Percentiles rank a stretch among this genome's conserved stretches.
Conservation (phyloP, 1,140 invertebrate species). For the Cecropterus lyciades region DNA sequence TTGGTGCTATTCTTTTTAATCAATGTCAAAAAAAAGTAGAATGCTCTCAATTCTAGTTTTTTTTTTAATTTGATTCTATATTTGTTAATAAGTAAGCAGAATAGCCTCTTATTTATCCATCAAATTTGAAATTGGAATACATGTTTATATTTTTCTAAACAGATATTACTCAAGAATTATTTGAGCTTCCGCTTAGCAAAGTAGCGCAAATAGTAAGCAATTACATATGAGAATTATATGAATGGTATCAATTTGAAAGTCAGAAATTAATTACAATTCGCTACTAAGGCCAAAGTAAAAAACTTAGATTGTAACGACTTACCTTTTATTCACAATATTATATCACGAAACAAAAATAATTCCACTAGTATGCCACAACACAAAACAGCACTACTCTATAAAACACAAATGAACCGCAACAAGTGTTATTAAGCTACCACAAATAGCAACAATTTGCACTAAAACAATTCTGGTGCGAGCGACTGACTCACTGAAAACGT, state of each 20-base stretch:
- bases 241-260: neutral
- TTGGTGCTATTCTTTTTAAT: too few relatives aligned
- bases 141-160: too few relatives aligned
- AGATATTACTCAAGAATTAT: too few relatives aligned
- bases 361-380: constrained; percentile 19
- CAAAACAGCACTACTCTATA: constrained; percentile 18
- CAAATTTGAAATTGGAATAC: too few relatives aligned
- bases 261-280: neutral
- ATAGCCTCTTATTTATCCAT: too few relatives aligned
- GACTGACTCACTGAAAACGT: constrained; percentile 28
- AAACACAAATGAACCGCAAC: constrained; percentile 11
- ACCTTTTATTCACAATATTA: constrained; percentile 2
- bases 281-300: neutral
- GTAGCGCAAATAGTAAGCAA: too few relatives aligned
- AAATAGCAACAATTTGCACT: constrained; percentile 20
- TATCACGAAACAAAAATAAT: constrained; percentile 12
- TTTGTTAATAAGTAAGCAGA: too few relatives aligned
- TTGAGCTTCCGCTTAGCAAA: too few relatives aligned
- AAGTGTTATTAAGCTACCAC: constrained; percentile 20
- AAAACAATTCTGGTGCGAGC: neutral
- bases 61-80: too few relatives aligned
- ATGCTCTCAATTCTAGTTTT: too few relatives aligned
- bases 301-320: neutral
- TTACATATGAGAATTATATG: too few relatives aligned
- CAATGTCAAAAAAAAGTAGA: too few relatives aligned